phyloP scores from a whole-genome alignment of 2,888 invertebrate species.

The Polydrusus tereticollis region DNA sequence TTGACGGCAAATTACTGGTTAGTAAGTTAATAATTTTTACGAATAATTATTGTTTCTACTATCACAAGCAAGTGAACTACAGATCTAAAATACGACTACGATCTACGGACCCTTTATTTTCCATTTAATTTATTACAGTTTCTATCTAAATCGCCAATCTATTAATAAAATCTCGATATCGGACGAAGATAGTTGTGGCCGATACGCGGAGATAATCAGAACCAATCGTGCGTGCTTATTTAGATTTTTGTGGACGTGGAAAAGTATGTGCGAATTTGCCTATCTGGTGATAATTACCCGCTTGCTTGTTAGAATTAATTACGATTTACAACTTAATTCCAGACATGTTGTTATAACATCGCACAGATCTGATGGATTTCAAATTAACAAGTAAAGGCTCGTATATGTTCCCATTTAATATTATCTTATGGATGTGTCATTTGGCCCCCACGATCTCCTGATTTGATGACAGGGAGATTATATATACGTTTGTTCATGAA shows the following conservation, averaged over 20 bases:
- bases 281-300: conserved; percentile 14
- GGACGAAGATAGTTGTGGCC: neutral
- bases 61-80: neutral
- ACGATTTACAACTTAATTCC: conserved; percentile 8
- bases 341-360: neutral
- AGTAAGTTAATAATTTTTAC: too few species aligned
- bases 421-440: too few species aligned
- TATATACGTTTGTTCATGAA: too few species aligned
- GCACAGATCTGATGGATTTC: neutral
- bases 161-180: conserved; percentile 17
- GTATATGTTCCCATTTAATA: too few species aligned
- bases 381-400: too few species aligned
- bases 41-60: neutral
- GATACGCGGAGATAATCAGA: conserved; percentile 14
- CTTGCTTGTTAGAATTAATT: conserved; percentile 11
- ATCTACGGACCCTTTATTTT: conserved; percentile 14
- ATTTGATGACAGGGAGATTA: too few species aligned
- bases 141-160: conserved; percentile 24
- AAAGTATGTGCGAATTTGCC: conserved; percentile 22
- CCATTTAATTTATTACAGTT: conserved; percentile 8
- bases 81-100: neutral
- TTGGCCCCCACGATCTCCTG: too few species aligned
- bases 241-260: conserved; percentile 13
- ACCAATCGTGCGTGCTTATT: conserved; percentile 16
- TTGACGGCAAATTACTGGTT: too few species aligned